Conservation (phyloP, 2,797 vertebrate species). For the Prunella strophiata region DNA sequence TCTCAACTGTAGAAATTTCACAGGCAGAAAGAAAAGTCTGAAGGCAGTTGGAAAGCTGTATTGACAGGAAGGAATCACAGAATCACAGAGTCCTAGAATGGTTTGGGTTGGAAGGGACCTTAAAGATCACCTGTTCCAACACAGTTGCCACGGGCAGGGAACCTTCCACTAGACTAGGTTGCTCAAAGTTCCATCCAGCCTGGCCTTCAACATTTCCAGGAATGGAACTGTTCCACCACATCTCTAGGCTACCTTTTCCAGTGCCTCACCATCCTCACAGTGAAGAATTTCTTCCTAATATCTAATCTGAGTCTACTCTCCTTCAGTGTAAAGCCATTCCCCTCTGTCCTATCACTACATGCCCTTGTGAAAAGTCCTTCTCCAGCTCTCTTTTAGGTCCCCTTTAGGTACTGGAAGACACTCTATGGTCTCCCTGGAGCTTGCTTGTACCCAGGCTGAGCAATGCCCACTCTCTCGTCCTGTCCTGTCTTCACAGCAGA, state of each 20-base stretch:
- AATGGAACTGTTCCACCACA: not conserved
- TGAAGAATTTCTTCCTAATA: not conserved
- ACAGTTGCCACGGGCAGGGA: not conserved
- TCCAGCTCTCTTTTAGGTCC: not conserved
- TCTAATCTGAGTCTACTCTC: not conserved
- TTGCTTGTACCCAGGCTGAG: not conserved
- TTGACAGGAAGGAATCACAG: not conserved
- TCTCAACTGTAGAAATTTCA: not conserved
- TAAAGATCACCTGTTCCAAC: not conserved
- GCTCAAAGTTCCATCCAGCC: not conserved
- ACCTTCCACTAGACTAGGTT: not conserved
- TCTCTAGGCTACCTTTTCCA: not conserved
- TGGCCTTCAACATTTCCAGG: not conserved
- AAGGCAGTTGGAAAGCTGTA: not conserved
- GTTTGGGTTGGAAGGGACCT: not conserved
- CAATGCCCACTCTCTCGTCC: not conserved
- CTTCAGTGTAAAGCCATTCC: not conserved
- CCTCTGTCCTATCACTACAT: not conserved
- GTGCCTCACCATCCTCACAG: not conserved
- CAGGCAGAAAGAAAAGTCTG: not conserved
- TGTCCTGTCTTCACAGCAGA: not conserved
- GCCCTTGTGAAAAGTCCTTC: not conserved
- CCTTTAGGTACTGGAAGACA: not conserved
- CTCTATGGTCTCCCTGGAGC: fast-evolving
- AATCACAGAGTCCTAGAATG: not conserved